Evolutionary conservation across 2,797 vertebrate genomes (phyloP), one percentile per base, ranked within the genome.

Genomic region (Takifugu ocellatus): DNA sequence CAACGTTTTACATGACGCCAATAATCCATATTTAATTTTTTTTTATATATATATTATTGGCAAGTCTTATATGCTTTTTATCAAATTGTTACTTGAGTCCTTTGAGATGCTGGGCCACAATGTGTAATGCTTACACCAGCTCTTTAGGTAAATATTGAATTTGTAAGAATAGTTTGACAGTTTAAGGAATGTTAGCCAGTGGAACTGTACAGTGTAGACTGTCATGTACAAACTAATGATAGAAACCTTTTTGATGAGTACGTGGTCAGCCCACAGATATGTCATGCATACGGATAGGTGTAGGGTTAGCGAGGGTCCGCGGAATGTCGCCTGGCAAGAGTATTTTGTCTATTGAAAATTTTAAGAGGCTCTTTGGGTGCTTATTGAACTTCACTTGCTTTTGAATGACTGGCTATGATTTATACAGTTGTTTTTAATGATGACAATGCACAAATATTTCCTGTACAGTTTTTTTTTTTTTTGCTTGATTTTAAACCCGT

Each of bases 21-120:
- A 75, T 73, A 78, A 71, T 86, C 64, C 87, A 84, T 91, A 89
- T 90, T 89, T 88, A 84, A 87, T 84, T 82, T 85, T 79, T 47
- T 1, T 45, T 6, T 45, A 16, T 45, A 16, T 45, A 16, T 45
- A 45, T 17, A 45, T 81, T 86, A 86, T 87, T 85, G 75, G 71
- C 72, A 69, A 82, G 75, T 82, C 79, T 84, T 86, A 72, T 85
- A 77, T 87, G 51, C 84, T 84, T 82, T 61, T 74, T 26, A 59
- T 83, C 69, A 66, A 73, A 77, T 74, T 70, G 42, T 73, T 76
- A 73, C 66, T 81, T 82, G 64, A 73, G 74, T 63, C 48, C 66
- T 56, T 33, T 15, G 63, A 77, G 47, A 81, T 72, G 68, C 83
- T 77, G 68, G 65, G 73, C 72, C 70, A 83, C 25, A 61, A 63